Evolutionary conservation across 30 jellyfish, hydroid and myxozoan genomes (phyloP), one percentile per base, ranked within the genome.

Genomic region (Aurelia sp.): DNA sequence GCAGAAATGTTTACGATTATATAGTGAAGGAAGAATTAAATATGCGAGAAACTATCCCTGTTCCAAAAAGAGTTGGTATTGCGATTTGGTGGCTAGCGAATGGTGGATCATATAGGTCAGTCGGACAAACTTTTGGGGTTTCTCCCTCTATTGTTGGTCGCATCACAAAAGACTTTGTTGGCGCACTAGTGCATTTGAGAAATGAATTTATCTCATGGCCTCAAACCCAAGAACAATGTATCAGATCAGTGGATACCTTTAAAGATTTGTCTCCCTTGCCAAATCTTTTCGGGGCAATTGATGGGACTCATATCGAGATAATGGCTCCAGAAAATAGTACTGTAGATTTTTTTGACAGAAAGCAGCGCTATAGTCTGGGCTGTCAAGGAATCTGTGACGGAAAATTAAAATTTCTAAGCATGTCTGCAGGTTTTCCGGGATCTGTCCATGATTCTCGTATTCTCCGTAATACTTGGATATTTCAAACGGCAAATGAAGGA

Each of bases 341-440:
- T 44, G 71, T 74, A 33, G 73, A 74, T 48, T 74, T 74, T 18
- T 74, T 74, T 21, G 73, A 74, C 62, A 74, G 85, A 33, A 74
- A 74, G 33, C 85, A 50, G 33, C 73, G 73, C 13, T 74, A 74
- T 22, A 74, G 94, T 44, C 65, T 88, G 23, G 67, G 96, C 84
- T 60, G 89, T 82, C 82, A 79, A 72, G 59, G 96, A 50, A 80
- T 71, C 84, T 37, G 62, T 63, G 76, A 88, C 33, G 79, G 74
- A 40, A 22, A 35, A 10, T 51, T 77, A 30, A 77, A 77, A 30
- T 77, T 58, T 23, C 22, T 77, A 16, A 62, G 78, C 33, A 61
- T 77, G 78, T 58, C 78, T 55, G 77, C 78, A 27, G 88, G 88
- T 4, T 77, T n/a, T 35, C 78, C 88, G 18, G 88, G 88, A 5